Evolutionary conservation across 2,113 vertebrate species (phyloP).

Genomic region (Odocoileus virginianus): DNA sequence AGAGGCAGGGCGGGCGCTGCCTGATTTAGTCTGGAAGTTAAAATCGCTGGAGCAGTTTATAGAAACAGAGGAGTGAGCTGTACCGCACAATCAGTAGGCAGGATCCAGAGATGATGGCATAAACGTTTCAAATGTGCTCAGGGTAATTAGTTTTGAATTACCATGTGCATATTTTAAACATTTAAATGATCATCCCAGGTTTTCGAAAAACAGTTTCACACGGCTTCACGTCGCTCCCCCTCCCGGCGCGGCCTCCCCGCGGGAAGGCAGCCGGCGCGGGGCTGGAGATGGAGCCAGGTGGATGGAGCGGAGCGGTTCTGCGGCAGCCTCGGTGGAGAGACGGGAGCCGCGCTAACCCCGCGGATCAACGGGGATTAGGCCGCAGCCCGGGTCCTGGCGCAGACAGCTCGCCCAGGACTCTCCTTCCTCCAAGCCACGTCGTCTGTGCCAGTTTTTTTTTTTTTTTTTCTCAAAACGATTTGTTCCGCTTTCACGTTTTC

Average conservation of each 20-base stretch:
- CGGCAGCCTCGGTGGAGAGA: background rate
- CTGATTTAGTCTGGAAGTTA: constrained; percentile 73
- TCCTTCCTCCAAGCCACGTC: constrained; percentile 59
- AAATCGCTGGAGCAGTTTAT: constrained; percentile 77
- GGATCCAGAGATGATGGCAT: constrained; percentile 74
- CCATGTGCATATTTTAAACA: constrained; percentile 74
- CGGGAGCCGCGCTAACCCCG: constrained; percentile 43
- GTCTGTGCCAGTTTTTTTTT: constrained; percentile 57
- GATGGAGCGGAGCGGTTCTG: background rate
- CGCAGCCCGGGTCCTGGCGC: constrained; percentile 53
- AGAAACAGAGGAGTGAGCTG: constrained; percentile 60
- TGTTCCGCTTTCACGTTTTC: constrained; percentile 72
- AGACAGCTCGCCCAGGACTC: constrained; percentile 55
- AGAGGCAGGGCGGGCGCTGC: constrained; percentile 71
- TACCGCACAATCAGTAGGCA: constrained; percentile 70
- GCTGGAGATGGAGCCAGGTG: constrained; percentile 42
- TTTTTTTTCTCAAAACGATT: constrained; percentile 34
- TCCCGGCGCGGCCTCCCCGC: background rate
- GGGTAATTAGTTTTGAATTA: constrained; percentile 81
- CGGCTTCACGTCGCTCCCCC: constrained; percentile 5
- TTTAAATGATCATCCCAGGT: constrained; percentile 65
- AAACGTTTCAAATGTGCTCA: constrained; percentile 63
- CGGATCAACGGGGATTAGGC: constrained; percentile 72
- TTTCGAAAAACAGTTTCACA: constrained; percentile 55
- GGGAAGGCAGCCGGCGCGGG: background rate